phyloP scores from a whole-genome alignment of 2,113 vertebrate genomes.

The Amphilophus citrinellus region DNA sequence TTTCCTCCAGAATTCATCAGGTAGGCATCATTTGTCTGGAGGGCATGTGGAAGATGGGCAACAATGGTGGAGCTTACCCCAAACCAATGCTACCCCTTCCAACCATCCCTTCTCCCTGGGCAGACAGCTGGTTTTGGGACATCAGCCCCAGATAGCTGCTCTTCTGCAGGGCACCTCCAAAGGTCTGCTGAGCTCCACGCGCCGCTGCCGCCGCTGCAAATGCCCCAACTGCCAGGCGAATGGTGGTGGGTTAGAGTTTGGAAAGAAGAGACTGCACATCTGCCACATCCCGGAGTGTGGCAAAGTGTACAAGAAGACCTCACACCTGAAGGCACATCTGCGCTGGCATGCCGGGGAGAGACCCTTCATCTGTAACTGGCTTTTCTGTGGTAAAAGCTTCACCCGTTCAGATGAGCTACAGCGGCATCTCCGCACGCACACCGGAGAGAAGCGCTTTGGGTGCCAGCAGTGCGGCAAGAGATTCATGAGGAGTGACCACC shows the following conservation, averaged over 20 bases:
- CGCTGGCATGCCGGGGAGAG: slow-evolving; percentile 90
- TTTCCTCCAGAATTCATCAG: slow-evolving; percentile 82
- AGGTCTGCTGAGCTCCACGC: slow-evolving; percentile 83
- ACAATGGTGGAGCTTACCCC: slow-evolving; percentile 89
- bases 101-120: slow-evolving; percentile 83
- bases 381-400: slow-evolving; percentile 90
- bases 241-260: slow-evolving; percentile 79
- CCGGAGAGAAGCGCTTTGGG: slow-evolving; percentile 88
- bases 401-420: slow-evolving; percentile 89
- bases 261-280: slow-evolving; percentile 87
- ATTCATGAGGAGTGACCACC: slow-evolving; percentile 90
- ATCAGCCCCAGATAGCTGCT: slow-evolving; percentile 86
- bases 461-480: slow-evolving; percentile 88
- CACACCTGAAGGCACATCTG: slow-evolving; percentile 90
- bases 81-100: slow-evolving; percentile 72
- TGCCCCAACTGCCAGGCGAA: slow-evolving; percentile 88
- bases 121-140: slow-evolving; percentile 84
- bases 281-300: slow-evolving; percentile 89
- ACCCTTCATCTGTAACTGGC: slow-evolving; percentile 90
- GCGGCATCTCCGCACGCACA: slow-evolving; percentile 89
- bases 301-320: slow-evolving; percentile 90
- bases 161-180: slow-evolving; percentile 87
- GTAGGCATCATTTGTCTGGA: slow-evolving; percentile 77
- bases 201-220: slow-evolving; percentile 87
- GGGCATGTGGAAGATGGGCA: slow-evolving; percentile 82